These are phyloP conservation scores for Ceyx cyanopectus DNA, from an alignment of 2,113 vertebrate genomes.

Conservation along the genomic window DNA sequence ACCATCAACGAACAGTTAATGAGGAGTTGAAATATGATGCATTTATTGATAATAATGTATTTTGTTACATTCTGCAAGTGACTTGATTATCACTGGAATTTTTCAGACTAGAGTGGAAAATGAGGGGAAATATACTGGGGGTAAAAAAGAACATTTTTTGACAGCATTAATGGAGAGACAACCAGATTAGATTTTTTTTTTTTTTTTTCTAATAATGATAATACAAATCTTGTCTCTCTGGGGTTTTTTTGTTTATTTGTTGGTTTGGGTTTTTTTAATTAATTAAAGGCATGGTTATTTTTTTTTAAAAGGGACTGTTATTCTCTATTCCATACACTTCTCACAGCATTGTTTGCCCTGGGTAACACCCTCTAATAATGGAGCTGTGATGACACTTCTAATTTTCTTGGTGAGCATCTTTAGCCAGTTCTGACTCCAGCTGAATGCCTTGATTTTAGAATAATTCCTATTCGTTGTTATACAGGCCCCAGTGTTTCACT, in stretches of 20 bases:
- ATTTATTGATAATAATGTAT: neutral
- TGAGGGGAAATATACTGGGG: accelerated
- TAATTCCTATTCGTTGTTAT: conserved; percentile 10
- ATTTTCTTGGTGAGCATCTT: neutral
- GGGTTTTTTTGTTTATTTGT: neutral
- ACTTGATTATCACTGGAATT: neutral
- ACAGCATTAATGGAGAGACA: neutral
- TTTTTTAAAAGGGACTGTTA: neutral
- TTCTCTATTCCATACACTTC: neutral
- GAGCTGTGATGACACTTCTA: conserved; percentile 4
- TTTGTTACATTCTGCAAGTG: neutral
- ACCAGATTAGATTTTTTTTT: no score
- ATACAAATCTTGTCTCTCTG: neutral
- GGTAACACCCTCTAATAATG: conserved; percentile 38
- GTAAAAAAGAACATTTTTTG: neutral
- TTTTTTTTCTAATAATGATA: neutral
- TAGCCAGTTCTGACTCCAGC: neutral
- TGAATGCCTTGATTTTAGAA: conserved; percentile 13
- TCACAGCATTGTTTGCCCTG: neutral
- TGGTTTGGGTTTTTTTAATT: neutral
- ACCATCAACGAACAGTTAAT: neutral
- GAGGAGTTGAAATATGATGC: neutral
- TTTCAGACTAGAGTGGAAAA: neutral
- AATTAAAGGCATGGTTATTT: no score
- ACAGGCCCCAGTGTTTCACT: neutral